A percentile compares a stretch with the other conserved stretches of the same genome.
These are phyloP conservation scores for Nasonia oneida DNA, from an alignment of 2,888 invertebrate species.

Conservation along the genomic window DNA sequence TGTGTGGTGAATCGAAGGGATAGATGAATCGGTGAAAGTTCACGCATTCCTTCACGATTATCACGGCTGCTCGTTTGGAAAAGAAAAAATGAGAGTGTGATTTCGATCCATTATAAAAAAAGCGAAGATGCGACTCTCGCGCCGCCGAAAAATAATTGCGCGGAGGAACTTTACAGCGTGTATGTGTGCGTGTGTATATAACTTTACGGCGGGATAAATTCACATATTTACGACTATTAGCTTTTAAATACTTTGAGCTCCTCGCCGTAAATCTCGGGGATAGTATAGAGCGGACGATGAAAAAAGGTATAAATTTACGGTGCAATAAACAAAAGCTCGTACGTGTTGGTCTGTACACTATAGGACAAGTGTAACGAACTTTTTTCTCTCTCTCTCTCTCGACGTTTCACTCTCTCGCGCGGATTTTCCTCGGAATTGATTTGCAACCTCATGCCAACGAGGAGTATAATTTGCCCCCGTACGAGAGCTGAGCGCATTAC, in stretches of 20 bases:
- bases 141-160: not conserved
- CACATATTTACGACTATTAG: conserved; percentile 20
- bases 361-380: not conserved
- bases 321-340: not conserved
- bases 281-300: not conserved
- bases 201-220: conserved; percentile 32
- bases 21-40: conserved; percentile 14
- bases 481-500: conserved; percentile 15
- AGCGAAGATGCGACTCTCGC: too few species aligned
- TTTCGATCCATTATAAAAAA: not conserved
- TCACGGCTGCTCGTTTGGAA: not conserved
- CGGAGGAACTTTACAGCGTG: not conserved
- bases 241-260: not conserved
- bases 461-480: conserved; percentile 20
- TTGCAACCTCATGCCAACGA: conserved; percentile 2
- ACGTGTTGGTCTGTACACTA: not conserved
- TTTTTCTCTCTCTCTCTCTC: conserved; percentile 7
- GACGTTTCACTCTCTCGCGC: conserved; percentile 16
- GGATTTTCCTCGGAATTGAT: conserved; percentile 39
- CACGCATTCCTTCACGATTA: not conserved
- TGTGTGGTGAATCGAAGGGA: not conserved
- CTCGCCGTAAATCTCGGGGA: not conserved
- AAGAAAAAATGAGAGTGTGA: not conserved
- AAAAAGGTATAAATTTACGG: not conserved
- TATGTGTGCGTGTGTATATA: not conserved